phyloP scores from a whole-genome alignment of 64 coral and sea anemone species.

The Dendronephthya gigantea region DNA sequence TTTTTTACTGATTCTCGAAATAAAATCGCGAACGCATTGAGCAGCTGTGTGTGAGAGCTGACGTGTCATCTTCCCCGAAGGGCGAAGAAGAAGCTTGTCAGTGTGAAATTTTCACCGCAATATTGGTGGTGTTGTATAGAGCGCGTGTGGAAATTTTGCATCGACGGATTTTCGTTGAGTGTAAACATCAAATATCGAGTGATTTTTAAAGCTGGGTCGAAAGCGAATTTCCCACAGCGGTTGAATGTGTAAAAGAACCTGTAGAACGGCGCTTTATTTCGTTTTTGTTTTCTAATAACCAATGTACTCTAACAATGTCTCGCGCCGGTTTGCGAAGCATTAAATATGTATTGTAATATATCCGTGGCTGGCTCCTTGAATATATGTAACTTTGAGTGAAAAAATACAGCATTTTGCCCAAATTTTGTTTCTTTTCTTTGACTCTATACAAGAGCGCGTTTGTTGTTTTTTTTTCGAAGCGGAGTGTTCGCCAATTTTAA shows the following conservation, averaged over 20 bases:
- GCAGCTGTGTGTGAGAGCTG: not conserved
- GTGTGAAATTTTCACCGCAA: not conserved
- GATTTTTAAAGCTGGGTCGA: not conserved
- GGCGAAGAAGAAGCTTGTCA: not conserved
- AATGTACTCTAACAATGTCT: not conserved
- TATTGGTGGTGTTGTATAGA: not conserved
- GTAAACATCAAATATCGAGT: not conserved
- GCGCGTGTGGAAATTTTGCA: not conserved
- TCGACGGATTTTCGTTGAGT: not conserved
- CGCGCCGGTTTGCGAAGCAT: not conserved
- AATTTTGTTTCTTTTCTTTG: not conserved
- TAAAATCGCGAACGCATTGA: not conserved
- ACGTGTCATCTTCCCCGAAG: not conserved
- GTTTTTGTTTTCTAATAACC: not conserved
- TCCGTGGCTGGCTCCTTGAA: not conserved
- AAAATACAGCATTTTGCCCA: not conserved
- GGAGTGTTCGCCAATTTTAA: not conserved
- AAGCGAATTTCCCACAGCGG: not conserved
- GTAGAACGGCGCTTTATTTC: not conserved
- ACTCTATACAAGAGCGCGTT: too few relatives aligned
- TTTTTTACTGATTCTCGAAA: not conserved
- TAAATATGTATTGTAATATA: not conserved
- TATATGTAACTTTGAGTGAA: not conserved
- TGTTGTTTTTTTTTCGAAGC: too few relatives aligned
- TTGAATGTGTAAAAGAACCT: not conserved